Conservation (phyloP, 2,888 invertebrate species). For the Mycalesis mineus region DNA sequence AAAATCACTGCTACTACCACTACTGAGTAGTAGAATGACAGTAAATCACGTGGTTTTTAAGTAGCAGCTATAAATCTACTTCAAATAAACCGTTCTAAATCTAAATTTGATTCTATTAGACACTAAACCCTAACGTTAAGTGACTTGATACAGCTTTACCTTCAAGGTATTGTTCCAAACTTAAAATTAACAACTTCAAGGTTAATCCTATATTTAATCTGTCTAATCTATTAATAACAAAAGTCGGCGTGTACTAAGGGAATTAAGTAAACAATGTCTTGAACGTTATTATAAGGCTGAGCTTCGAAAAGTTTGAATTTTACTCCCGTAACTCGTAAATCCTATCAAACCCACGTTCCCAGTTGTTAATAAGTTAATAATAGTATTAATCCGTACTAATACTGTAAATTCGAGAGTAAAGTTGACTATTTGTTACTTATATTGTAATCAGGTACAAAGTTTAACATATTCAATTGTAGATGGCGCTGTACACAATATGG, state of each 20-base stretch:
- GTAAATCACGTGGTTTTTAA: no score
- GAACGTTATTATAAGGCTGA: neutral
- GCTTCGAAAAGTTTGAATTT: neutral
- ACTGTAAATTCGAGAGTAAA: no score
- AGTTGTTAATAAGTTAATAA: neutral
- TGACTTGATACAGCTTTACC: neutral
- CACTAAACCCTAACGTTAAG: neutral
- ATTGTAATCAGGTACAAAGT: no score
- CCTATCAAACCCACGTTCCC: no score
- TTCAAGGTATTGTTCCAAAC: neutral
- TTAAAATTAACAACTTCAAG: neutral
- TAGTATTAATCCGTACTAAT: neutral
- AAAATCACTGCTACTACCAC: no score
- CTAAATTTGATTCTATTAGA: neutral
- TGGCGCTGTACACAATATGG: no score
- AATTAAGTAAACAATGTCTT: conserved; percentile 21
- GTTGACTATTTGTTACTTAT: no score
- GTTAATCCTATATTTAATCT: conserved; percentile 1
- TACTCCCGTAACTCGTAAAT: neutral
- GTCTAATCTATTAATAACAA: conserved; percentile 8
- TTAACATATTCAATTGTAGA: no score
- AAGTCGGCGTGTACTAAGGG: conserved; percentile 16
- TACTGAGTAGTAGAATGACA: no score
- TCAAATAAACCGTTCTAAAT: neutral
- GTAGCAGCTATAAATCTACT: no score